phyloP scores from a whole-genome alignment of 2,888 invertebrate species.

The Ommatoiulus sabulosus region DNA sequence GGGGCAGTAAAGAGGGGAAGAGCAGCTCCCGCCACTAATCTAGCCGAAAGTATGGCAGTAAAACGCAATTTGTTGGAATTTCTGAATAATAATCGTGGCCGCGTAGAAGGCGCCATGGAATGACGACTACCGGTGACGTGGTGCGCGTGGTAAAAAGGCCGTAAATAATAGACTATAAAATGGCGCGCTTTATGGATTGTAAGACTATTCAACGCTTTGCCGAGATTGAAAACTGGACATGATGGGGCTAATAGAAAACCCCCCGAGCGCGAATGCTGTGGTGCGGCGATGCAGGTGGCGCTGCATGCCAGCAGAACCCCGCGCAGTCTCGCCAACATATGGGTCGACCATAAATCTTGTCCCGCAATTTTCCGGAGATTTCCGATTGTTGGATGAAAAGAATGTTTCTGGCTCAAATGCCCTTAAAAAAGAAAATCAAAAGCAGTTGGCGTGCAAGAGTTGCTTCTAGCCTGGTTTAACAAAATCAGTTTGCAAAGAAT shows the following conservation, averaged over 20 bases:
- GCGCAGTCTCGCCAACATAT: too few species aligned
- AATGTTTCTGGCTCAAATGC: too few species aligned
- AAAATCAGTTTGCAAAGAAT: too few species aligned
- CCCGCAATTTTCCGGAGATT: too few species aligned
- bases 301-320: background rate
- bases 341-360: too few species aligned
- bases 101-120: background rate
- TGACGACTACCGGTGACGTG: conserved; percentile 22
- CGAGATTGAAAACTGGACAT: background rate
- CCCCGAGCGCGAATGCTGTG: background rate
- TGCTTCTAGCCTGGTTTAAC: too few species aligned
- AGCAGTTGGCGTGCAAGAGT: too few species aligned
- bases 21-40: conserved; percentile 6
- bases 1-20: conserved; percentile 22
- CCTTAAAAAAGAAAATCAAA: too few species aligned
- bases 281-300: background rate
- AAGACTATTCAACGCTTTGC: conserved; percentile 5
- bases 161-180: conserved; percentile 27
- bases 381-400: too few species aligned
- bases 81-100: conserved; percentile 27
- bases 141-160: background rate
- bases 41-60: conserved; percentile 28
- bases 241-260: conserved; percentile 28
- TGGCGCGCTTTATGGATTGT: conserved; percentile 15
- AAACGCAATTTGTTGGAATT: conserved; percentile 28